These are phyloP conservation scores for Gambusia holbrooki DNA, from an alignment of 2,113 vertebrate genomes.

Conservation along the genomic window DNA sequence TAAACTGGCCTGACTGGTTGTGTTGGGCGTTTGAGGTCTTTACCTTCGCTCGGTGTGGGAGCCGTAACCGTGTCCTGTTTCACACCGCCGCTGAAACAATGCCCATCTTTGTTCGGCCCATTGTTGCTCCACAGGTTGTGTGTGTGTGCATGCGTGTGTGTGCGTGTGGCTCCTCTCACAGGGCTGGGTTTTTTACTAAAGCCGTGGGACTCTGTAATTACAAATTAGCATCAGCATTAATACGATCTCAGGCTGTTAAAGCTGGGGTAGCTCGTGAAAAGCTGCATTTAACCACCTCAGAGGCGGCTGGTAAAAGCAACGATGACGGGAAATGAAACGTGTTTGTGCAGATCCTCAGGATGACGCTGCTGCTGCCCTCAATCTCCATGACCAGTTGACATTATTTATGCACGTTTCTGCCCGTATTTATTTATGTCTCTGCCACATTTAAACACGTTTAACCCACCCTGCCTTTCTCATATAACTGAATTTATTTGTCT, in stretches of 20 bases:
- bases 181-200: slow-evolving; percentile 29
- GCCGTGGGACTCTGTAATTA: slow-evolving; percentile 38
- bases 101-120: slow-evolving; percentile 61
- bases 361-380: background rate
- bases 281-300: slow-evolving; percentile 51
- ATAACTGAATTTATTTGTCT: slow-evolving; percentile 12
- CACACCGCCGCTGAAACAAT: slow-evolving; percentile 61
- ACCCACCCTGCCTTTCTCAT: background rate
- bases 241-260: slow-evolving; percentile 44
- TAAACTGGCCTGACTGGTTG: slow-evolving; percentile 19
- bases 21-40: background rate
- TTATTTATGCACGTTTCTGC: background rate
- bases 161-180: slow-evolving; percentile 15
- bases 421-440: slow-evolving; percentile 6
- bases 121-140: slow-evolving; percentile 29
- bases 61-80: slow-evolving; percentile 57
- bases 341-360: slow-evolving; percentile 11
- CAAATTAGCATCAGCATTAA: slow-evolving; percentile 67
- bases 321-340: slow-evolving; percentile 57
- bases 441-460: background rate
- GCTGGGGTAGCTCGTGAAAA: slow-evolving; percentile 48
- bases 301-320: slow-evolving; percentile 52
- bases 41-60: slow-evolving; percentile 55
- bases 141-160: slow-evolving; percentile 6
- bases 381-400: background rate